Evolutionary conservation across 2,113 vertebrate species (phyloP), one percentile per base, ranked within the genome.

Genomic region (Oncorhynchus clarkii): DNA sequence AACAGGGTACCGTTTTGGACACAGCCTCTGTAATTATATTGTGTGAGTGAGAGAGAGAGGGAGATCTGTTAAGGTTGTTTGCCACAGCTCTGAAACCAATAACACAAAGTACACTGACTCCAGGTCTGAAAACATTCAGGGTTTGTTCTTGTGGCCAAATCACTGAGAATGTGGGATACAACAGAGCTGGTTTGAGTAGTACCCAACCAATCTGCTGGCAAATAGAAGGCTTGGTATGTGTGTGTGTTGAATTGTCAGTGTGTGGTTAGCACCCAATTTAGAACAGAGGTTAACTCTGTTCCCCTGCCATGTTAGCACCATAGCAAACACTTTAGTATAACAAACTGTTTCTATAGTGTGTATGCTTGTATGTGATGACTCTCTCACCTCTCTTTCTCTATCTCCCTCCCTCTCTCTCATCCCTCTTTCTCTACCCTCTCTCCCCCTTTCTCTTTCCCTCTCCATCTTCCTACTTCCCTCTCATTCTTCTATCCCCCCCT

Each of bases 1-100:
- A 54, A 54, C 51, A 54, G 51, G 51, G 3, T 16, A 14, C 51
- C 51, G 4, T 54, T 54, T 2, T 80, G 72, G 66, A 73, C 76
- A 26, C 74, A 83, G 8, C 78, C 66, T 79, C 67, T 78, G 72
- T 75, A 82, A 75, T 81, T 77, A 82, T 22, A 9, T 22, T 62
- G 18, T 24, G 59, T 62, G 18, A 60, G 16, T 0, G 39, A 70
- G 62, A 16, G 31, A 70, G 62, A 16, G 7, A 49, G 67, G 75
- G 57, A 60, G 72, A 70, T 85, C 78, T 81, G 69, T 73, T 80
- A 51, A 71, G 80, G 74, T 54, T 84, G 64, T 4, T n/a, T 86
- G 85, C 83, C 86, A 82, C 86, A 83, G 86, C 77, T 78, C 84
- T 83, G 81, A 62, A 83, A 77, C 76, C 81, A 82, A 84, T 81